Base-by-base conservation (phyloP, 2,113 vertebrate species). In the Fulica atra region DNA sequence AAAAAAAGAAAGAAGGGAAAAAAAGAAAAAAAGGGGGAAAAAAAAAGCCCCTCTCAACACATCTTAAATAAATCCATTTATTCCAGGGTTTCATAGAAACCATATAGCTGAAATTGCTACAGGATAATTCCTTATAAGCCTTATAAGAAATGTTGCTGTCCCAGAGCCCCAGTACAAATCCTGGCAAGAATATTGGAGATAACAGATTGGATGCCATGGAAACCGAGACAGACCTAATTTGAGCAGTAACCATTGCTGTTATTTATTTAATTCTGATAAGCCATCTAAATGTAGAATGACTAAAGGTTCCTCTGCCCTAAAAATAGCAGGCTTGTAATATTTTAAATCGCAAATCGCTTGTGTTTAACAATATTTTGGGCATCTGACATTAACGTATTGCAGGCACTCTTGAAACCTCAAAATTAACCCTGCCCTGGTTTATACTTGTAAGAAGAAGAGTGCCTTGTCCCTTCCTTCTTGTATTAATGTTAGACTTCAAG, bases 151-250 rank as follows among this genome's bases (percentile, higher is more conserved):
- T 31, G 51, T 88, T 93, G 73, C 86, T 82, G 94, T 96, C 92
- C 93, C 93, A 96, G 96, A 97, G 96, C 64, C 90, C 96, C 89
- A 92, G 84, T 91, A 95, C 91, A 96, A 95, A 98, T 97, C 79
- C 96, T 94, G 94, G 93, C 86, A 86, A 88, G 93, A 97, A 92
- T 95, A 94, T 77, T 96, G 93, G 92, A 96, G 92, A 96, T 96
- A 97, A 98, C 96, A 97, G 97, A 98, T 89, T 97, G 97, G 95
- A 94, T 98, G 92, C 94, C 97, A 97, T 98, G 97, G 97, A 98
- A 98, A 98, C 98, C 4, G 42, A 98, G 94, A 97, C 95, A 97
- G 97, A 97, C 92, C 93, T 97, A 96, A 96, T 98, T 98, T 96
- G 93, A 97, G 93, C 96, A 95, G 93, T 96, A 97, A 93, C 96